Percentiles rank a stretch among this genome's conserved stretches.
These are phyloP conservation scores for Dinoponera quadriceps DNA, from an alignment of 1,140 invertebrate genomes.

Conservation along the genomic window DNA sequence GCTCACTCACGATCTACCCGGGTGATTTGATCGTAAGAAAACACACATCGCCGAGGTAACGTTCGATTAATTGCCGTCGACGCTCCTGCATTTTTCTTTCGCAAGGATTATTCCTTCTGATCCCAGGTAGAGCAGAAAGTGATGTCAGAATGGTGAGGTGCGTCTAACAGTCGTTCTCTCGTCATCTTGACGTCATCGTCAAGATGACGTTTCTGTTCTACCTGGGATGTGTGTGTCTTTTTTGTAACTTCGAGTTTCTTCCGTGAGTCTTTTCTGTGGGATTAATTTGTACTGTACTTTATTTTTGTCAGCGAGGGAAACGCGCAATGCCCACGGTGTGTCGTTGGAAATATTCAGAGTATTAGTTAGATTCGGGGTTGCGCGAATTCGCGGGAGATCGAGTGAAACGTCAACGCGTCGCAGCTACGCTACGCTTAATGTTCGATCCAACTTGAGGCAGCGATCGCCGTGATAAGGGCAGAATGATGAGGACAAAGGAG, in stretches of 20 bases:
- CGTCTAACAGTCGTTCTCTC: not conserved
- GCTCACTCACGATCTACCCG: conserved; percentile 25
- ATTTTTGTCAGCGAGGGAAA: not conserved
- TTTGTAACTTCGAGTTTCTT: too few relatives aligned
- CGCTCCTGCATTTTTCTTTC: not conserved
- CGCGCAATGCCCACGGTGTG: too few relatives aligned
- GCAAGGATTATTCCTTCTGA: not conserved
- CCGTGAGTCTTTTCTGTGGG: too few relatives aligned
- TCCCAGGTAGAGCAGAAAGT: too few relatives aligned
- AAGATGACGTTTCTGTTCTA: too few relatives aligned
- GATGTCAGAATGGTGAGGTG: too few relatives aligned
- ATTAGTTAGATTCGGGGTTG: not conserved
- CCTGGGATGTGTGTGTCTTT: too few relatives aligned
- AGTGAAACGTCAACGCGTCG: not conserved
- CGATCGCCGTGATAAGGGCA: conserved; percentile 52
- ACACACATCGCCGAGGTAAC: not conserved
- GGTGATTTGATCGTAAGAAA: conserved; percentile 50
- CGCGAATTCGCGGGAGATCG: not conserved
- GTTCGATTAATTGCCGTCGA: not conserved
- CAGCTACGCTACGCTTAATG: not conserved
- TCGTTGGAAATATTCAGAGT: not conserved
- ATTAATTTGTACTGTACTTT: not conserved
- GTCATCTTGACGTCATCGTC: not conserved
- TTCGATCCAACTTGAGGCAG: conserved; percentile 21
- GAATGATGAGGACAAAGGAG: conserved; percentile 59